These are phyloP conservation scores for Deroplatys truncata DNA, from an alignment of 2,888 invertebrate species.

Conservation along the genomic window DNA sequence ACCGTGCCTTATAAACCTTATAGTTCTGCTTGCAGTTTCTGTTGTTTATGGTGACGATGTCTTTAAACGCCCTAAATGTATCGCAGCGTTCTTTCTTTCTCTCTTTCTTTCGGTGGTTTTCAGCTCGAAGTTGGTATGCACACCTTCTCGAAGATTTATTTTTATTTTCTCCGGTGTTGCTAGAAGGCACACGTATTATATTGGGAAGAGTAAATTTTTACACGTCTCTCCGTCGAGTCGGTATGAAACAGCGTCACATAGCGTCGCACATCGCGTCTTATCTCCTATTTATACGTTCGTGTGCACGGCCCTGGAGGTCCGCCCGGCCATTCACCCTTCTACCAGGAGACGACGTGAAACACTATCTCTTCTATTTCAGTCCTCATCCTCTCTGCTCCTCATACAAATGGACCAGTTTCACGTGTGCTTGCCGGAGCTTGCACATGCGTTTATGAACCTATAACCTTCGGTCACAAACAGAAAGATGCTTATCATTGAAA, in stretches of 20 bases:
- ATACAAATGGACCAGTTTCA: conserved; percentile 20
- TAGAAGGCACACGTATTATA: neutral
- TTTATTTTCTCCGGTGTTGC: neutral
- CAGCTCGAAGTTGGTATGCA: neutral
- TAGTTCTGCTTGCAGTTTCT: no score
- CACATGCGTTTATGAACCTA: neutral
- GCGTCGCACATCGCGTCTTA: neutral
- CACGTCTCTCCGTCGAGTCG: neutral
- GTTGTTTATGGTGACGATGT: no score
- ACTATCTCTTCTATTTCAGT: conserved; percentile 20
- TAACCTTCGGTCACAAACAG: neutral
- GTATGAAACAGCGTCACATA: neutral
- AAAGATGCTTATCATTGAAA: neutral
- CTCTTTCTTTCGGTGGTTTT: no score
- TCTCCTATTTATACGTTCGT: neutral
- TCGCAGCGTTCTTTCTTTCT: no score
- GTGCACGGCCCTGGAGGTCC: neutral
- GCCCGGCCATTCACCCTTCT: neutral
- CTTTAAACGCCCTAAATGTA: no score
- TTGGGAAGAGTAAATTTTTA: neutral
- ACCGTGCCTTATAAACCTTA: no score
- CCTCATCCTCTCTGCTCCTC: neutral
- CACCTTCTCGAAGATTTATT: neutral
- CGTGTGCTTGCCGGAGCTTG: neutral
- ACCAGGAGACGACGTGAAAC: neutral